Conservation (phyloP, 2,888 invertebrate genomes). For the Allolobophora icterica region DNA sequence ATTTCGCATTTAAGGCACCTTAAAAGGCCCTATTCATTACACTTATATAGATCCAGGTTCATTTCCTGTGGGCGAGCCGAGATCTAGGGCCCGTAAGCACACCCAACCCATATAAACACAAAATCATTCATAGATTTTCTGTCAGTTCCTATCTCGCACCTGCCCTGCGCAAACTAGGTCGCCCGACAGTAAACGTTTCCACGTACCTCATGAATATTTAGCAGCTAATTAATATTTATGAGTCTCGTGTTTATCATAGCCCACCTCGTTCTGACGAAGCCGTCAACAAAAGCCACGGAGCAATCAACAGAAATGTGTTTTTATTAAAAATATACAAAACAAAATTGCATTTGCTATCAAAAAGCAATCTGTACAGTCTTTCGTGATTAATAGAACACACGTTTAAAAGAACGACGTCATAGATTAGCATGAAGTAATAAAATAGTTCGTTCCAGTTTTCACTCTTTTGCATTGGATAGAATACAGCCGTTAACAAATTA, state of each 20-base stretch:
- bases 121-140: conserved; percentile 3
- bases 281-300: conserved; percentile 4
- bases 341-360: background rate
- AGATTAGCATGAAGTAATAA: too few relatives aligned
- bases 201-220: background rate
- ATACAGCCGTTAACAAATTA: too few relatives aligned
- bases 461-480: too few relatives aligned
- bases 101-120: background rate
- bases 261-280: background rate
- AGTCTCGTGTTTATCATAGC: background rate
- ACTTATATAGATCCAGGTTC: background rate
- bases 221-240: background rate
- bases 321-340: conserved; percentile 17
- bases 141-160: background rate
- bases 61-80: background rate
- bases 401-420: background rate
- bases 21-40: background rate
- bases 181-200: background rate
- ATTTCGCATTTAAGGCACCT: background rate
- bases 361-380: background rate
- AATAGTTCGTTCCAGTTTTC: too few relatives aligned
- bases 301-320: background rate
- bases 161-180: background rate
- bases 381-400: background rate
- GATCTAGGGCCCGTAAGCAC: background rate